These are phyloP conservation scores for Pristionchus maxplancki DNA, from an alignment of 2,888 invertebrate genomes.

Conservation along the genomic window DNA sequence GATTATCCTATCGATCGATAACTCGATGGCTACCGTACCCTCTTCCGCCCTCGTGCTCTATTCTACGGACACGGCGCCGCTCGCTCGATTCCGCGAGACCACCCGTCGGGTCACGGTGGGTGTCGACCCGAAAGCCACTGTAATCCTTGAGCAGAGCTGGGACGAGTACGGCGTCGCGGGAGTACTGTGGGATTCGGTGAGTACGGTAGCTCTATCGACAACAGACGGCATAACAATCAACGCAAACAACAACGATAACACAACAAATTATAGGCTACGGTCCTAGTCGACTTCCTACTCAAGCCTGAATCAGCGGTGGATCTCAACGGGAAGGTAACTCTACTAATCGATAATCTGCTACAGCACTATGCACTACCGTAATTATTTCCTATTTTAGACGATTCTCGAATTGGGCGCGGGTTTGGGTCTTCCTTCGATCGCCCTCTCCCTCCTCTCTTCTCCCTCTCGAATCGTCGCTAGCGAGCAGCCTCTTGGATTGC, in stretches of 20 bases:
- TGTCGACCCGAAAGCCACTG: not conserved
- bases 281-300: conserved; percentile 42
- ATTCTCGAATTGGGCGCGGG: conserved; percentile 46
- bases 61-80: conserved; percentile 45
- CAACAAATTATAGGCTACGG: conserved; percentile 11
- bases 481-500: conserved; percentile 41
- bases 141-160: conserved; percentile 74
- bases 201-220: conserved; percentile 25
- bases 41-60: conserved; percentile 49
- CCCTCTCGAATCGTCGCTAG: conserved; percentile 46
- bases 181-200: conserved; percentile 55
- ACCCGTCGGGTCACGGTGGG: conserved; percentile 46
- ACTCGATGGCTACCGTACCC: conserved; percentile 20
- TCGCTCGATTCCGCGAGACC: conserved; percentile 51
- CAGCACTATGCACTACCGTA: not conserved
- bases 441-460: conserved; percentile 42
- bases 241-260: not conserved
- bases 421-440: conserved; percentile 51
- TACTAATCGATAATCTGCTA: not conserved
- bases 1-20: conserved; percentile 14
- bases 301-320: conserved; percentile 34
- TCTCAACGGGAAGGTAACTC: conserved; percentile 34
- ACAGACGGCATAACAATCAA: not conserved
- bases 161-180: conserved; percentile 51
- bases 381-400: not conserved